Evolutionary conservation across 2,797 vertebrate species (phyloP), one percentile per base, ranked within the genome.

Genomic region (Darevskia mixta): DNA sequence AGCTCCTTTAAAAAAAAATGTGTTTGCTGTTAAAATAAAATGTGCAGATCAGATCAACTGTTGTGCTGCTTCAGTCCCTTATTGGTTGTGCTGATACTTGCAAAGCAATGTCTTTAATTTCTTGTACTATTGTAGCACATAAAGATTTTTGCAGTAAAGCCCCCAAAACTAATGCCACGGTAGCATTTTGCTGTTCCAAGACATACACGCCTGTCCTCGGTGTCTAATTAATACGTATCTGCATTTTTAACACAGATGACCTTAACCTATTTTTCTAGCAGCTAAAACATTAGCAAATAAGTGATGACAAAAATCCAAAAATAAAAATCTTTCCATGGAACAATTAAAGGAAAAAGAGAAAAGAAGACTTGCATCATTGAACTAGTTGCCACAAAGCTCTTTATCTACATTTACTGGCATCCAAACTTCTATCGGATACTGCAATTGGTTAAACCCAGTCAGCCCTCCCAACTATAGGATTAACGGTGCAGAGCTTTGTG

Each of bases 171-270:
- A 66, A 18, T 79, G 25, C 6, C 45, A 83, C 15, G 13, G 6
- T 79, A 43, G 10, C 27, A 61, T 67, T 71, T 79, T 72, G 66
- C 61, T 72, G 23, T 75, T 66, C 20, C 49, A 73, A 79, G 79
- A 85, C 4, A 84, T 73, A 88, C n/a, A 71, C 13, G 41, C 15
- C 15, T 8, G 7, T n/a, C 78, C 27, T 20, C 32, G 3, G 49
- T 83, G 69, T 76, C 81, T 83, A 75, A 85, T 64, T 71, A 79
- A 72, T 79, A 43, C 38, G 20, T 79, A 61, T 79, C 55, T 85
- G 17, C 6, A 8, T 66, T 61, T 55, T 32, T 13, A 76, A 7
- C 43, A 45, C 71, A 73, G 78, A 67, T 61, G 4, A 27, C 11
- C 18, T 73, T n/a, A 64, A 27, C 27, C 15, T 38, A 20, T 35